Percentiles rank a stretch among this genome's conserved stretches.
These are phyloP conservation scores for Micromys minutus DNA, from an alignment of 2,113 vertebrate species.

Conservation along the genomic window DNA sequence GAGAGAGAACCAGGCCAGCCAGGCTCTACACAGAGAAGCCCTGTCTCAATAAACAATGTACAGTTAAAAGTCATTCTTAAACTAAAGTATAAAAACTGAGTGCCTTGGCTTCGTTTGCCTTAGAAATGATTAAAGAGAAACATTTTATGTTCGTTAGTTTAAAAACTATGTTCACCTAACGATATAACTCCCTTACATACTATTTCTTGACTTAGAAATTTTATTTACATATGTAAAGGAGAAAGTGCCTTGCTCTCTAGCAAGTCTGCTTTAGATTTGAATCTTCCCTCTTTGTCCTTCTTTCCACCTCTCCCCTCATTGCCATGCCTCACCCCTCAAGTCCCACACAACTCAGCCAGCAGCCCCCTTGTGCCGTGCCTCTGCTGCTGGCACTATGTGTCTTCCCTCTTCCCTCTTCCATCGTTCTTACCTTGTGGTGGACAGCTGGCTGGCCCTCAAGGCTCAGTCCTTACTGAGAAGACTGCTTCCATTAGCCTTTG, in stretches of 20 bases:
- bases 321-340: neutral
- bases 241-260: neutral
- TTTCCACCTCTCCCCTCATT: neutral
- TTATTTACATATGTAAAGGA: neutral
- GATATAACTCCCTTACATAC: neutral
- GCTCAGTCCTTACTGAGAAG: neutral
- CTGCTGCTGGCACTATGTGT: neutral
- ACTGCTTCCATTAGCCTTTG: neutral
- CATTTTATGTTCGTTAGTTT: slow-evolving; percentile 20
- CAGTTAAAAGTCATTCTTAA: neutral
- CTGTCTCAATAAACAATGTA: neutral
- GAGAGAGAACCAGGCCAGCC: neutral
- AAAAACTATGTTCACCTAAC: neutral
- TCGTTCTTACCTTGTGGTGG: too few species aligned
- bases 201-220: slow-evolving; percentile 42
- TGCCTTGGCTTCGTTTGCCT: neutral
- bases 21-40: neutral
- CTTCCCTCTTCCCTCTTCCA: neutral
- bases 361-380: neutral
- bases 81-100: slow-evolving; percentile 20
- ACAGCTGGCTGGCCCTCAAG: neutral
- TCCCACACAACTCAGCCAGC: neutral
- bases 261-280: neutral
- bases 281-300: neutral
- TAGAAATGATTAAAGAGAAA: slow-evolving; percentile 42